Percentiles rank a stretch among this genome's conserved stretches.
phyloP scores from a whole-genome alignment of 2,113 vertebrate genomes.

The Xyrauchen texanus region DNA sequence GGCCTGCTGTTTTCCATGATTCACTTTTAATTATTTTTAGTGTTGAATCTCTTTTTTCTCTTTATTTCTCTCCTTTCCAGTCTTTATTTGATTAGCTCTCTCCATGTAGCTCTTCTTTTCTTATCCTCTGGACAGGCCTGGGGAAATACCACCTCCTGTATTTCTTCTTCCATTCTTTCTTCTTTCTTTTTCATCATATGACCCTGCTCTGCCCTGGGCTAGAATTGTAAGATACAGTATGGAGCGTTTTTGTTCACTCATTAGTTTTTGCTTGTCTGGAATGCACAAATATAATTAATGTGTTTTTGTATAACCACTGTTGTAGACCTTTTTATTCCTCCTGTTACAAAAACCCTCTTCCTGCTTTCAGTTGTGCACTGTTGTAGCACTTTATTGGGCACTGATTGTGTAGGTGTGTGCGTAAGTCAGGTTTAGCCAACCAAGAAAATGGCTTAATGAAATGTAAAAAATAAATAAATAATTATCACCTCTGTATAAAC shows the following conservation, averaged over 20 bases:
- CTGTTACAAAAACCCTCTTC: too few relatives aligned
- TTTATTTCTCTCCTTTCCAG: not conserved
- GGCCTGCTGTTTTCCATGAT: not conserved
- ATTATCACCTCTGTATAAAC: too few relatives aligned
- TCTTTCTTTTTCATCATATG: slow-evolving; percentile 4
- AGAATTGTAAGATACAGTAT: slow-evolving; percentile 40
- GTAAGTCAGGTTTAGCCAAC: too few relatives aligned
- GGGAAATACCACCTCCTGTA: too few relatives aligned
- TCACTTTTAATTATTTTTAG: slow-evolving; percentile 6
- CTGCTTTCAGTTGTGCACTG: too few relatives aligned
- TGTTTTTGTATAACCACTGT: not conserved
- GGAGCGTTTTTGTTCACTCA: too few relatives aligned
- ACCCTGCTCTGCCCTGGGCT: slow-evolving; percentile 21
- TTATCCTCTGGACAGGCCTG: too few relatives aligned
- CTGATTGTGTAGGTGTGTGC: too few relatives aligned
- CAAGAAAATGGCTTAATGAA: too few relatives aligned
- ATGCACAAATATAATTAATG: not conserved
- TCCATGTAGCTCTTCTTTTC: not conserved
- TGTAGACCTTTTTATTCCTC: not conserved
- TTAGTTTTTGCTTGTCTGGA: slow-evolving; percentile 19
- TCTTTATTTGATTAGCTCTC: slow-evolving; percentile 7
- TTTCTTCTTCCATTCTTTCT: not conserved
- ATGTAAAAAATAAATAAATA: too few relatives aligned
- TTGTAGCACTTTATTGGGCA: too few relatives aligned
- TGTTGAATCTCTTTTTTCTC: not conserved